Evolutionary conservation across 2,888 invertebrate species (phyloP).

Genomic region (Nineta flava): DNA sequence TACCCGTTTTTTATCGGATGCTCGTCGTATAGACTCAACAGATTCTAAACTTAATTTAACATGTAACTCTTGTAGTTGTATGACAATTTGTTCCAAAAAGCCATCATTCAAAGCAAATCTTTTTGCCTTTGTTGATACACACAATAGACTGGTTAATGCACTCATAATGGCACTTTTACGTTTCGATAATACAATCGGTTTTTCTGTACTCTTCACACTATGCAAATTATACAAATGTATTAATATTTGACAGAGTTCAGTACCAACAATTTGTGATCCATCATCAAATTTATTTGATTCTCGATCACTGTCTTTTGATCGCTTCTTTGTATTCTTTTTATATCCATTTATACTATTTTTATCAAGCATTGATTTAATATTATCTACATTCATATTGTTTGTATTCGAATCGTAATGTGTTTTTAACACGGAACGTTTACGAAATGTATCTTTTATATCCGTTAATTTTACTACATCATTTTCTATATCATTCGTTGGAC

Average conservation of each 20-base stretch:
- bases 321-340: not conserved
- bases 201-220: conserved; percentile 21
- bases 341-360: not conserved
- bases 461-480: not conserved
- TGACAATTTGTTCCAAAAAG: conserved; percentile 23
- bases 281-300: not conserved
- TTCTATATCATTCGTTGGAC: not conserved
- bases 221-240: conserved; percentile 29
- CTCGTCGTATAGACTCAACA: conserved; percentile 26
- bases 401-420: not conserved
- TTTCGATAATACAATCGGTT: conserved; percentile 12
- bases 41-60: conserved; percentile 32
- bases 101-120: conserved; percentile 26
- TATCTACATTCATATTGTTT: not conserved
- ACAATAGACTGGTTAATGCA: conserved; percentile 29
- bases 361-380: not conserved
- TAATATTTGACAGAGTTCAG: conserved; percentile 30
- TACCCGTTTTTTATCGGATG: conserved; percentile 27
- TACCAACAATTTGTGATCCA: conserved; percentile 21
- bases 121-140: conserved; percentile 31
- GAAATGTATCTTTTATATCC: not conserved
- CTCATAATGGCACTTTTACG: conserved; percentile 26
- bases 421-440: not conserved
- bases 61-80: conserved; percentile 30
- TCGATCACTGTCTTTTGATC: not conserved